These are phyloP conservation scores for Amphipoea lucens DNA, from an alignment of 2,888 invertebrate species.

Conservation along the genomic window DNA sequence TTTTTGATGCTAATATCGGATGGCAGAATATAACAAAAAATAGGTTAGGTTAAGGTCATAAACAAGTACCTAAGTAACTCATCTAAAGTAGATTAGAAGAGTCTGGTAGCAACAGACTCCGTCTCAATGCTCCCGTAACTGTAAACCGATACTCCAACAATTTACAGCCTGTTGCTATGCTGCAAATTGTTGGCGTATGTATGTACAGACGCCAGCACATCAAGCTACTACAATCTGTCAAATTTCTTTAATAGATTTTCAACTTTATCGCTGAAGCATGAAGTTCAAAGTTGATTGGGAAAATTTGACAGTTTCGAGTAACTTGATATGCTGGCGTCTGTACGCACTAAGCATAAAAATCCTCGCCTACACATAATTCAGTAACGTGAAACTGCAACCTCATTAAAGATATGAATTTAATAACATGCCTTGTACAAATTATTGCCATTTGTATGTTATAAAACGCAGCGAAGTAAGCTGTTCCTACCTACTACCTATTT, in stretches of 20 bases:
- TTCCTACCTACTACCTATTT: background rate
- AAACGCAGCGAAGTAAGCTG: constrained; percentile 17
- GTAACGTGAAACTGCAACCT: constrained; percentile 55
- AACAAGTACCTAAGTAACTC: background rate
- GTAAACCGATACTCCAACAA: constrained; percentile 49
- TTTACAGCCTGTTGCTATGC: constrained; percentile 23
- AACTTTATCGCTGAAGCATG: too few species aligned
- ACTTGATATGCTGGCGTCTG: background rate
- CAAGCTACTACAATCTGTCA: too few species aligned
- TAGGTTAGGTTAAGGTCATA: background rate
- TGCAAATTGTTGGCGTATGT: background rate
- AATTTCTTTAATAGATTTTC: too few species aligned
- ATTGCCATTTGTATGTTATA: constrained; percentile 36
- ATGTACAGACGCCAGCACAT: background rate
- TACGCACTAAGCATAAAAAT: constrained; percentile 38
- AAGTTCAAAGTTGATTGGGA: too few species aligned
- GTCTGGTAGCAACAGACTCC: constrained; percentile 2
- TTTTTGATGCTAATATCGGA: background rate
- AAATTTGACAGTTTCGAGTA: too few species aligned
- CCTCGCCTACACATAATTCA: constrained; percentile 37
- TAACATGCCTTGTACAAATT: constrained; percentile 47
- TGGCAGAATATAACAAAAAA: background rate
- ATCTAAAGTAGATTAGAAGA: constrained; percentile 8
- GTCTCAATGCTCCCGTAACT: constrained; percentile 19
- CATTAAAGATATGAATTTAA: constrained; percentile 56